These are phyloP conservation scores for Atethmia centrago DNA, from an alignment of 2,888 invertebrate species.

Conservation along the genomic window DNA sequence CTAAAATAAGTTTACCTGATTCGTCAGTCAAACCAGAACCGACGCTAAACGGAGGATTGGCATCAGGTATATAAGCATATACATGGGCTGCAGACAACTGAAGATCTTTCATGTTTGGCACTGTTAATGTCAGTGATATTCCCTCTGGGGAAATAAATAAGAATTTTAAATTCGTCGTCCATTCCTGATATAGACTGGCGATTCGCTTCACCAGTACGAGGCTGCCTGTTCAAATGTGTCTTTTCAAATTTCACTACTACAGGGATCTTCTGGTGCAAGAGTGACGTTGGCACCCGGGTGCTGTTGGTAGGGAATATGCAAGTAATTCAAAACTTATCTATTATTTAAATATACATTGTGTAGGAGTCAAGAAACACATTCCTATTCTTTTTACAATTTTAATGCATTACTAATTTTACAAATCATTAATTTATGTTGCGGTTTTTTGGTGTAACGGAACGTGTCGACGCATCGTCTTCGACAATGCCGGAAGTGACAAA, in stretches of 20 bases:
- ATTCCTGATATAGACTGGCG: background rate
- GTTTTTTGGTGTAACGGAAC: too few species aligned
- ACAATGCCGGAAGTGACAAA: too few species aligned
- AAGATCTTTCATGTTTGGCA: constrained; percentile 15
- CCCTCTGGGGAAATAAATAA: constrained; percentile 22
- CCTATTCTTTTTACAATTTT: too few species aligned
- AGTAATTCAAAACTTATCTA: too few species aligned
- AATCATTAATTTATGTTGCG: too few species aligned
- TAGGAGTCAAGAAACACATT: too few species aligned
- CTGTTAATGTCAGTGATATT: constrained; percentile 37
- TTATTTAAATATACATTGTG: too few species aligned
- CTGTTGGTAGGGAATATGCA: too few species aligned
- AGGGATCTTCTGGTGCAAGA: too few species aligned
- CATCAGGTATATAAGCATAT: constrained; percentile 31
- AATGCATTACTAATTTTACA: too few species aligned
- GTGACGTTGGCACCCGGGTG: too few species aligned
- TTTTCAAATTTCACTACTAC: background rate
- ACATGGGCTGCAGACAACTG: constrained; percentile 30
- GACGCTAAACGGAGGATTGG: constrained; percentile 35
- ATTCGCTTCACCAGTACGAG: background rate
- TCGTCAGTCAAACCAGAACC: constrained; percentile 24
- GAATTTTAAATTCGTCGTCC: background rate
- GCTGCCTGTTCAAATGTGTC: background rate
- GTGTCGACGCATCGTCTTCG: too few species aligned
- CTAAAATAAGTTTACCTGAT: constrained; percentile 17